Evolutionary conservation across 2,888 invertebrate species (phyloP).

Genomic region (Argyresthia goedartella): DNA sequence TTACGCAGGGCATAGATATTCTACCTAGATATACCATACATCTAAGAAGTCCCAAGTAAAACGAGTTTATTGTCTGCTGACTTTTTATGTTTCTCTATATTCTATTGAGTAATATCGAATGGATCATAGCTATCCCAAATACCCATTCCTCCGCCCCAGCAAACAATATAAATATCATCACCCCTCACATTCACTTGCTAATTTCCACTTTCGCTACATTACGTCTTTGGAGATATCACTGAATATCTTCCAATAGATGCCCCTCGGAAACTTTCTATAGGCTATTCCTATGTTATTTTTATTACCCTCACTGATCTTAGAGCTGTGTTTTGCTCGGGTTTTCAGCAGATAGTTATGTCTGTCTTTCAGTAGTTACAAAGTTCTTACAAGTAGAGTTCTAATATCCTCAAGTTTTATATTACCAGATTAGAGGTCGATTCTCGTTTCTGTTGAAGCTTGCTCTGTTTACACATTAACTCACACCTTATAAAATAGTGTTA

Average conservation of each 20-base stretch:
- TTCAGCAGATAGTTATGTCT: neutral
- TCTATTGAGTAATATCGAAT: too few species aligned
- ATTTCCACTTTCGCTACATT: conserved; percentile 17
- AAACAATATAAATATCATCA: conserved; percentile 7
- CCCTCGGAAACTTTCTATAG: neutral
- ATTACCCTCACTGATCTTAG: neutral
- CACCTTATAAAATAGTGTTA: too few species aligned
- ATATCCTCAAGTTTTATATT: too few species aligned
- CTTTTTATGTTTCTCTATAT: too few species aligned
- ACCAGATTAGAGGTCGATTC: too few species aligned
- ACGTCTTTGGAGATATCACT: neutral
- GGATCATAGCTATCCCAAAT: neutral
- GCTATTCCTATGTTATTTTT: neutral
- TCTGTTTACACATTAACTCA: too few species aligned
- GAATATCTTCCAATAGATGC: neutral
- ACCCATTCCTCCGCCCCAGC: neutral
- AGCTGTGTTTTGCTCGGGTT: neutral
- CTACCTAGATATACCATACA: too few species aligned
- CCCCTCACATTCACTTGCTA: conserved; percentile 10
- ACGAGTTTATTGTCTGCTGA: too few species aligned
- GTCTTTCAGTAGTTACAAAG: neutral
- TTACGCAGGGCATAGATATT: too few species aligned
- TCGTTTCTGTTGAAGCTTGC: too few species aligned
- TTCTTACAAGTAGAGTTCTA: too few species aligned
- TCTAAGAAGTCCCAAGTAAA: too few species aligned